These are phyloP conservation scores for Geotrypetes seraphini DNA, from an alignment of 2,797 vertebrate genomes.

Conservation along the genomic window DNA sequence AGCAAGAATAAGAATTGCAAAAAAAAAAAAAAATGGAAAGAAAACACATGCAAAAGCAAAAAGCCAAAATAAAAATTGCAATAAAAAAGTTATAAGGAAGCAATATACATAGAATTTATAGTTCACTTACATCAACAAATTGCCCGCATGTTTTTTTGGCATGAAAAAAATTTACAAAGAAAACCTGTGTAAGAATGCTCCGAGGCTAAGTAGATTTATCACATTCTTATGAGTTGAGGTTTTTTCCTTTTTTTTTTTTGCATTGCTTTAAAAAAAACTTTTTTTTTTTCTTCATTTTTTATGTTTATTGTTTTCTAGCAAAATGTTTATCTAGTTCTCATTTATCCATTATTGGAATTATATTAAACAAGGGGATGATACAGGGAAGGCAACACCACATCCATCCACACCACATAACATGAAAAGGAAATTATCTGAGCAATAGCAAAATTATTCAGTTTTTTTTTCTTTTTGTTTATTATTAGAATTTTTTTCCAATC, in stretches of 20 bases:
- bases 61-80: constrained; percentile 21
- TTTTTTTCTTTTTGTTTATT: constrained; percentile 42
- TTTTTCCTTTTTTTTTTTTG: constrained; percentile 50
- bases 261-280: not conserved
- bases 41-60: constrained; percentile 6
- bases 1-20: too few relatives aligned
- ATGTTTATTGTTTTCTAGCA: too few relatives aligned
- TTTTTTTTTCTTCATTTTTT: constrained; percentile 61
- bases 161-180: constrained; percentile 99
- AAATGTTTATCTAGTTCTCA: constrained; percentile 51
- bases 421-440: constrained; percentile 87
- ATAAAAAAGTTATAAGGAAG: constrained; percentile 65
- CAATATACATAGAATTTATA: constrained; percentile 81
- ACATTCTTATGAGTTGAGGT: constrained; percentile 82
- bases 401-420: constrained; percentile 98
- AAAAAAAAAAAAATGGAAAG: constrained; percentile 29
- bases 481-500: too few relatives aligned
- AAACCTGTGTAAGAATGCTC: constrained; percentile 99
- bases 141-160: constrained; percentile 99
- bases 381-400: constrained; percentile 93
- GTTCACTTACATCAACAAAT: constrained; percentile 99
- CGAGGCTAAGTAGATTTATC: constrained; percentile 82
- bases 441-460: constrained; percentile 47
- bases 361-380: constrained; percentile 73
- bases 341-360: constrained; percentile 50